These are phyloP conservation scores for Acrocera orbiculus DNA, from an alignment of 2,888 invertebrate species.

Conservation along the genomic window DNA sequence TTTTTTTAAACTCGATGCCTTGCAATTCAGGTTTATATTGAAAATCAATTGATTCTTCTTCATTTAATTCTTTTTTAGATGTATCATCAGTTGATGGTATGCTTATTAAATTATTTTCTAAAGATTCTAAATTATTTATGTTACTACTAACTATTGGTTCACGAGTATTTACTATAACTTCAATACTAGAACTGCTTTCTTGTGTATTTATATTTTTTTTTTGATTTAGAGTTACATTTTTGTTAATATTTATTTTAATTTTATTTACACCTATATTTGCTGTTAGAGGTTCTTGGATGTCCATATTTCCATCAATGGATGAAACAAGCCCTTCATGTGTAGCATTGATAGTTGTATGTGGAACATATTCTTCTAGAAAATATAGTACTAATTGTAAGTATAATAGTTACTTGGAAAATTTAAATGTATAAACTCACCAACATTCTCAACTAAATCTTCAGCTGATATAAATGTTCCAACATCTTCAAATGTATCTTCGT, in stretches of 20 bases:
- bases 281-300: slow-evolving; percentile 37
- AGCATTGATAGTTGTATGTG: slow-evolving; percentile 19
- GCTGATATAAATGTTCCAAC: slow-evolving; percentile 28
- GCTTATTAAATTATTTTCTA: neutral
- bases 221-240: slow-evolving; percentile 41
- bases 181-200: slow-evolving; percentile 4
- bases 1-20: slow-evolving; percentile 47
- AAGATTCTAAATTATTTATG: neutral
- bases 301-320: slow-evolving; percentile 63
- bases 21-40: slow-evolving; percentile 46
- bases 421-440: slow-evolving; percentile 21
- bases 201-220: slow-evolving; percentile 3
- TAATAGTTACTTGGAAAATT: too few species aligned
- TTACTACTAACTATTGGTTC: slow-evolving; percentile 1
- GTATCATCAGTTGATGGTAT: too few species aligned
- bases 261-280: slow-evolving; percentile 33
- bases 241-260: slow-evolving; percentile 71
- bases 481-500: slow-evolving; percentile 30
- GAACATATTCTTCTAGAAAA: slow-evolving; percentile 21
- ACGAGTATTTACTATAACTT: slow-evolving; percentile 6
- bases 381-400: neutral
- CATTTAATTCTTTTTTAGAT: slow-evolving; percentile 16
- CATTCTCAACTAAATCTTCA: slow-evolving; percentile 19
- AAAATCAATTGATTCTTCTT: slow-evolving; percentile 33
- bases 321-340: slow-evolving; percentile 33